Percentiles rank a stretch among this genome's conserved stretches.
Evolutionary conservation across 2,888 invertebrate species (phyloP).

Genomic region (Mythimna lalbum): DNA sequence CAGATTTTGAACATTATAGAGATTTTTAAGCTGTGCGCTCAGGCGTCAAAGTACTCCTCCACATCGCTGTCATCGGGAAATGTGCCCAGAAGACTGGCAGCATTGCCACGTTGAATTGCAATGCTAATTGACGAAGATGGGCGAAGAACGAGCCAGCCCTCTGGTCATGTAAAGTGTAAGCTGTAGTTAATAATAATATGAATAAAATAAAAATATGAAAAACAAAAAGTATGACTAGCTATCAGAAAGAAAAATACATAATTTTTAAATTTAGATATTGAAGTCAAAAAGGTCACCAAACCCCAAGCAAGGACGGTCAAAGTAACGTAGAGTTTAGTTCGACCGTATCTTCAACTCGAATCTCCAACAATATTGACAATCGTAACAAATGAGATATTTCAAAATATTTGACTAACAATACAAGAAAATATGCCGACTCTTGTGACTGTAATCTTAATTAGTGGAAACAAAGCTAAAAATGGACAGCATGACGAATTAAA

Average conservation of each 20-base stretch:
- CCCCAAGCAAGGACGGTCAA: conserved; percentile 1
- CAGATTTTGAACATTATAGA: not conserved
- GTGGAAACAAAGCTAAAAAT: conserved; percentile 52
- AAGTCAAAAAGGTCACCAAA: not conserved
- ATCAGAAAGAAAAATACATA: not conserved
- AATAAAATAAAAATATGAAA: no score
- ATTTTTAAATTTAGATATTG: not conserved
- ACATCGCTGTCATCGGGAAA: no score
- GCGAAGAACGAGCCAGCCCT: no score
- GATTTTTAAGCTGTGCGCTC: no score
- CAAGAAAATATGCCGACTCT: conserved; percentile 45
- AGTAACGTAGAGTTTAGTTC: not conserved
- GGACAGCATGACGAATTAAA: conserved; percentile 57
- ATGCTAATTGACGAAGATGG: no score
- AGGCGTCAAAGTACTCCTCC: no score
- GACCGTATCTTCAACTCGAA: not conserved
- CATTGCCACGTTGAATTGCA: no score
- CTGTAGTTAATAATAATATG: not conserved
- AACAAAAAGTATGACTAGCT: no score
- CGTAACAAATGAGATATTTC: conserved; percentile 57
- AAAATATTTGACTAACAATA: conserved; percentile 58
- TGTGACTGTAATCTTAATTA: conserved; percentile 64
- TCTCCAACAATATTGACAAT: conserved; percentile 52
- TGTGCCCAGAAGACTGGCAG: no score
- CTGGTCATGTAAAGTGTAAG: no score